Evolutionary conservation across 2,888 invertebrate genomes (phyloP), one percentile per base, ranked within the genome.

Genomic region (Sinhomidia bicolor): DNA sequence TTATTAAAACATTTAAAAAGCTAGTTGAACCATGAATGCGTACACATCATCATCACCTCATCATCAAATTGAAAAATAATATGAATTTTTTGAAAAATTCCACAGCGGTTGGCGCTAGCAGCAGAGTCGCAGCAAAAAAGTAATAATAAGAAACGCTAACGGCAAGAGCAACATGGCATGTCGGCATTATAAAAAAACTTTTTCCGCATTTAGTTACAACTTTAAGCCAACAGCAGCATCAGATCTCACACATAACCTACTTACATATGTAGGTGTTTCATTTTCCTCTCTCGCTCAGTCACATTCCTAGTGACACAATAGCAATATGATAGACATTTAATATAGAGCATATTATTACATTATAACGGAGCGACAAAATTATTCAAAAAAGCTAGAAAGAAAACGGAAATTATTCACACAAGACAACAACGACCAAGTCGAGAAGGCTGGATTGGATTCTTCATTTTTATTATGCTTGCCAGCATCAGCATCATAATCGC

Each of bases 361-460:
- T 29, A 26, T 4, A 23, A 9, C 6, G 26, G 14, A 20, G 23
- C 62, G 20, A 62, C 9, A 44, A 47, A 23, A 47, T 51, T 76
- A 54, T 51, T 76, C 76, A 47, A 74, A 74, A 32, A 47, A 29
- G 26, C 26, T 74, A 62, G n/a, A 32, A n/a, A n/a, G n/a, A 51
- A 51, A 26, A 29, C 44, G 51, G 51, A 51, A 51, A 74, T 74
- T 74, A 74, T 74, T 23, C 74, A 74, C 47, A 76, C 51, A 76
- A 47, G 51, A 47, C 23, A 36, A 71, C 44, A n/a, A 12, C 71
- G n/a, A 47, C 47, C n/a, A 74, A 14, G n/a, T 6, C 14, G 14
- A 71, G 23, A n/a, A n/a, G n/a, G n/a, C n/a, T n/a, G n/a, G n/a
- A n/a, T n/a, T 74, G 74, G n/a, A 14, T 26, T 10, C 47, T 74